phyloP scores from a whole-genome alignment of 2,888 invertebrate genomes.

The Iphiclides podalirius region DNA sequence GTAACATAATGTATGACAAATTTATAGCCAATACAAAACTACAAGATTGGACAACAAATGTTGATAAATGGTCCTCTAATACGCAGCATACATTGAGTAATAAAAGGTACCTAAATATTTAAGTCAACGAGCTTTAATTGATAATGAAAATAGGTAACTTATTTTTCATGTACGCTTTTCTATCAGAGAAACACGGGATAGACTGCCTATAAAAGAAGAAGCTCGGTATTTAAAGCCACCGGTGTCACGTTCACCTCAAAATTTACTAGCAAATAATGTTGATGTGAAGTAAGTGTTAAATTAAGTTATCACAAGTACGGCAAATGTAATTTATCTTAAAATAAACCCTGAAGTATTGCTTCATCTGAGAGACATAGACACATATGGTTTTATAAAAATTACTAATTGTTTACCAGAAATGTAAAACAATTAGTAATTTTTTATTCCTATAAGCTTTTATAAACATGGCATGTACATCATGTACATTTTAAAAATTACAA shows the following conservation, averaged over 20 bases:
- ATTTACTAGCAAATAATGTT: background rate
- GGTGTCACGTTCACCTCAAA: too few relatives aligned
- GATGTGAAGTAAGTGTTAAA: background rate
- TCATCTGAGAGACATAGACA: background rate
- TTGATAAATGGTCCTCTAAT: constrained; percentile 8
- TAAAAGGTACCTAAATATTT: constrained; percentile 14
- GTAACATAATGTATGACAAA: constrained; percentile 45
- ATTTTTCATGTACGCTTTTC: background rate
- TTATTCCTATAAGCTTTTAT: too few relatives aligned
- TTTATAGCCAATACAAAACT: constrained; percentile 30
- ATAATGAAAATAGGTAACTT: background rate
- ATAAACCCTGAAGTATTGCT: too few relatives aligned
- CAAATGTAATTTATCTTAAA: too few relatives aligned
- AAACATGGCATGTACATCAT: too few relatives aligned
- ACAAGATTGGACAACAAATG: constrained; percentile 4
- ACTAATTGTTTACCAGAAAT: too few relatives aligned
- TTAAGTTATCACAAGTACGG: background rate
- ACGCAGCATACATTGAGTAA: constrained; percentile 11
- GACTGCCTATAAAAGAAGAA: background rate
- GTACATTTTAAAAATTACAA: too few relatives aligned
- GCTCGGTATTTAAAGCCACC: background rate
- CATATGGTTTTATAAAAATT: too few relatives aligned
- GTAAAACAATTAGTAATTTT: too few relatives aligned
- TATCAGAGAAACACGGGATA: background rate
- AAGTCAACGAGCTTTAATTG: too few relatives aligned